A percentile compares a stretch with the other conserved stretches of the same genome.
Conservation (phyloP, 64 coral and sea anemone species). For the Montipora capricornis region DNA sequence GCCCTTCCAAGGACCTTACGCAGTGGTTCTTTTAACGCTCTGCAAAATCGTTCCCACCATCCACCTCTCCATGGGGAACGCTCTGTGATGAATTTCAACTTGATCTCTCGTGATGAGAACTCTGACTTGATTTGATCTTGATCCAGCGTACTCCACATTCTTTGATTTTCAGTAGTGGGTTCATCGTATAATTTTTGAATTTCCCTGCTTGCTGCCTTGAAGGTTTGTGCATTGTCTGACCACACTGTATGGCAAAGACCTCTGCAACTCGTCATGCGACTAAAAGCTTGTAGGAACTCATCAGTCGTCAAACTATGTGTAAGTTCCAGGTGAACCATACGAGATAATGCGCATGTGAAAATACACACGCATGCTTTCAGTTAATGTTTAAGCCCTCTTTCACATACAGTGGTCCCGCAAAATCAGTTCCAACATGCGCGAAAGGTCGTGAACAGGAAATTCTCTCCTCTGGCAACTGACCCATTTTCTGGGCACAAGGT, state of each 20-base stretch:
- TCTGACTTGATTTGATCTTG: conserved; percentile 20
- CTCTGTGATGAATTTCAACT: conserved; percentile 58
- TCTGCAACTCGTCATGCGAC: conserved; percentile 43
- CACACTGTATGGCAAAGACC: conserved; percentile 33
- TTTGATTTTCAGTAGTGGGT: neutral
- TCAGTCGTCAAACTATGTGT: conserved; percentile 33
- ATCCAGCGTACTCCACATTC: neutral
- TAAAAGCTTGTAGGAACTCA: conserved; percentile 61
- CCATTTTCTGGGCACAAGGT: conserved; percentile 48
- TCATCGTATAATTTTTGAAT: conserved; percentile 11
- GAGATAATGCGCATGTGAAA: conserved; percentile 46
- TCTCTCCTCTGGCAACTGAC: conserved; percentile 34
- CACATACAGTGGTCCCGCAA: conserved; percentile 54
- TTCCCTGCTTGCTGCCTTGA: conserved; percentile 31
- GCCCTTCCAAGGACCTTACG: conserved; percentile 16
- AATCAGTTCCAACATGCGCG: conserved; percentile 54
- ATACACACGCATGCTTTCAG: conserved; percentile 54
- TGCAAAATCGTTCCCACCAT: conserved; percentile 32
- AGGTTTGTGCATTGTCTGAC: conserved; percentile 45
- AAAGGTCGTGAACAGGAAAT: neutral
- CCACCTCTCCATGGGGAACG: conserved; percentile 33
- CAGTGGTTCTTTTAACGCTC: conserved; percentile 49
- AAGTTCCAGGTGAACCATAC: conserved; percentile 58
- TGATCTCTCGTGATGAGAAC: neutral
- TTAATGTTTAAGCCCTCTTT: conserved; percentile 47